These are phyloP conservation scores for Hemithea aestivaria DNA, from an alignment of 2,888 invertebrate species.

Conservation along the genomic window DNA sequence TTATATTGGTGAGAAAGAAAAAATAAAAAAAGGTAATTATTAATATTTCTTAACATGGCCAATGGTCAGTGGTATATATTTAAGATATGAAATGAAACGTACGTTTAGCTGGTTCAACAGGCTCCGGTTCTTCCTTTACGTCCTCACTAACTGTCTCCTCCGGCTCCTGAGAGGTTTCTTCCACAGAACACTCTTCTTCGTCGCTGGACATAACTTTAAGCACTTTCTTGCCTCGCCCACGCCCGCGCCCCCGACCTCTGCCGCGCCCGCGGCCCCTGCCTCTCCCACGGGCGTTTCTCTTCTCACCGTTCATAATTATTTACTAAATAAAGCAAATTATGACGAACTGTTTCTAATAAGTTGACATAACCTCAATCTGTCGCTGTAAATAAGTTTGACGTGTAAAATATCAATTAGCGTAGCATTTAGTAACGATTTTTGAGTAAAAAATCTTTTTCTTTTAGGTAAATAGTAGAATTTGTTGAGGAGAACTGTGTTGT, in stretches of 20 bases:
- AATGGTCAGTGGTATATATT: too few species aligned
- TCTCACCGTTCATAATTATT: slow-evolving; percentile 67
- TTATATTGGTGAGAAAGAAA: too few species aligned
- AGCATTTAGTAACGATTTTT: too few species aligned
- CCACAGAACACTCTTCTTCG: slow-evolving; percentile 74
- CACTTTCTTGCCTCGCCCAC: slow-evolving; percentile 86
- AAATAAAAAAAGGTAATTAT: too few species aligned
- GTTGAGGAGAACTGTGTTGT: too few species aligned
- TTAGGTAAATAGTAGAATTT: too few species aligned
- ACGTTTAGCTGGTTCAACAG: slow-evolving; percentile 75
- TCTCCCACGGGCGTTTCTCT: slow-evolving; percentile 84
- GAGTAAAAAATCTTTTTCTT: too few species aligned
- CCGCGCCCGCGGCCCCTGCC: slow-evolving; percentile 89
- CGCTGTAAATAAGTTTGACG: too few species aligned
- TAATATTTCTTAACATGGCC: too few species aligned
- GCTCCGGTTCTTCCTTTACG: slow-evolving; percentile 62
- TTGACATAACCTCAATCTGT: too few species aligned
- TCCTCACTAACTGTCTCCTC: slow-evolving; percentile 69
- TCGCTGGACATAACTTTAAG: slow-evolving; percentile 84
- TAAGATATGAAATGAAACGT: slow-evolving; percentile 20
- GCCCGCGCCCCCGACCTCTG: slow-evolving; percentile 84
- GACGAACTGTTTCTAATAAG: too few species aligned
- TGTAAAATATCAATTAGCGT: too few species aligned
- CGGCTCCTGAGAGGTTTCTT: slow-evolving; percentile 73
- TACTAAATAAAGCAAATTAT: slow-evolving; percentile 4